Percentiles rank a stretch among this genome's conserved stretches.
Evolutionary conservation across 2,797 vertebrate genomes (phyloP).

Genomic region (Xyrichtys novacula): DNA sequence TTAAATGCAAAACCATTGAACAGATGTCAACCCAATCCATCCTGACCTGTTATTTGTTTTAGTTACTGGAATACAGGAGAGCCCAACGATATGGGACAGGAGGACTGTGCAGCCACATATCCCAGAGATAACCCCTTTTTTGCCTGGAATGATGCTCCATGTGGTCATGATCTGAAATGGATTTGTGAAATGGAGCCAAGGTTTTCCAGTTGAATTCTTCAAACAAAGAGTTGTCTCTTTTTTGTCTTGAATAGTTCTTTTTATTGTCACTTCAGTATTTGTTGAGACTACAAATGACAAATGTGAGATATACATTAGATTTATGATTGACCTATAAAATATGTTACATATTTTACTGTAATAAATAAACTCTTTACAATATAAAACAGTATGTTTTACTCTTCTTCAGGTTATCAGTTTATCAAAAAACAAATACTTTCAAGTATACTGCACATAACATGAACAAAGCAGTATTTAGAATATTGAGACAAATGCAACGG

Average conservation of each 20-base stretch:
- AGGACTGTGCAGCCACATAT: constrained; percentile 79
- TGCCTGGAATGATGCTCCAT: constrained; percentile 82
- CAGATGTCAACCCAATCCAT: not conserved
- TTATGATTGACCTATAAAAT: constrained; percentile 49
- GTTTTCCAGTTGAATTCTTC: not conserved
- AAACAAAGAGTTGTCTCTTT: no score
- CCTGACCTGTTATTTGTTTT: constrained; percentile 22
- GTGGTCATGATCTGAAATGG: constrained; percentile 72
- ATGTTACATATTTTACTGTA: constrained; percentile 18
- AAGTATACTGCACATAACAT: constrained; percentile 1
- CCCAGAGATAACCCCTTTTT: constrained; percentile 62
- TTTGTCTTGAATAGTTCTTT: constrained; percentile 37
- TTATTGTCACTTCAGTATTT: constrained; percentile 51
- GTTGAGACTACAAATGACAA: constrained; percentile 45
- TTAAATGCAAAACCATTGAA: not conserved
- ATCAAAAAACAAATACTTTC: constrained; percentile 12
- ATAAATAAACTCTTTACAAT: constrained; percentile 55
- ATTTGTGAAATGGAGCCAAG: constrained; percentile 76
- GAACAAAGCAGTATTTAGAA: not conserved
- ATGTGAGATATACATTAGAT: constrained; percentile 48
- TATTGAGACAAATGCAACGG: not conserved
- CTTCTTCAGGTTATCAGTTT: constrained; percentile 13
- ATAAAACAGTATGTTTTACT: constrained; percentile 32
- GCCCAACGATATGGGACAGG: constrained; percentile 57
- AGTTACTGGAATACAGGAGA: constrained; percentile 78